phyloP scores from a whole-genome alignment of 2,888 invertebrate species.

The Dione juno region DNA sequence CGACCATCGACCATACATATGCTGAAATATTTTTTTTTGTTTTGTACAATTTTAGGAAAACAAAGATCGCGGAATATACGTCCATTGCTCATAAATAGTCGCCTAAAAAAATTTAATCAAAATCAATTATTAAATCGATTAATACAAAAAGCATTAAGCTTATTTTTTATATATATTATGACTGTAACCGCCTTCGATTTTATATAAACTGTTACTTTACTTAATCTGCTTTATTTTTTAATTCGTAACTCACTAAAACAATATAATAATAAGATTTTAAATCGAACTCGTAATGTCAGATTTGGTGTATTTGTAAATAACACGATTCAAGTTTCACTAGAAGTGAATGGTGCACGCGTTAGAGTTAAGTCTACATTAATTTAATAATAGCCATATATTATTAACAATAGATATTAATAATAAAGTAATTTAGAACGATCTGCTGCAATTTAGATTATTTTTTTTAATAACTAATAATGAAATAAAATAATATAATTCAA shows the following conservation, averaged over 20 bases:
- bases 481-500: not conserved
- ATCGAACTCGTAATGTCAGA: not conserved
- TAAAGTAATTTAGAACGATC: constrained; percentile 44
- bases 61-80: too few species aligned
- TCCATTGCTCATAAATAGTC: too few species aligned
- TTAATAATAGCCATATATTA: constrained; percentile 71
- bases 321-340: constrained; percentile 52
- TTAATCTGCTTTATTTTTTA: not conserved
- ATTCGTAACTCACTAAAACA: not conserved
- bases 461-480: constrained; percentile 5
- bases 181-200: not conserved
- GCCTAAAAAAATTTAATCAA: too few species aligned
- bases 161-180: not conserved
- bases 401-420: constrained; percentile 51
- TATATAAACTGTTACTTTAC: not conserved
- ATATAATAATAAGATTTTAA: not conserved
- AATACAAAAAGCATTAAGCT: too few species aligned
- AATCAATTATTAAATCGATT: too few species aligned
- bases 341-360: constrained; percentile 51
- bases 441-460: constrained; percentile 44
- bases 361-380: constrained; percentile 31
- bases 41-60: too few species aligned
- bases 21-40: too few species aligned
- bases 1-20: not conserved
- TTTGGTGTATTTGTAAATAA: constrained; percentile 61